Conservation (phyloP, 2,888 invertebrate genomes). For the Galerucella nymphaeae region DNA sequence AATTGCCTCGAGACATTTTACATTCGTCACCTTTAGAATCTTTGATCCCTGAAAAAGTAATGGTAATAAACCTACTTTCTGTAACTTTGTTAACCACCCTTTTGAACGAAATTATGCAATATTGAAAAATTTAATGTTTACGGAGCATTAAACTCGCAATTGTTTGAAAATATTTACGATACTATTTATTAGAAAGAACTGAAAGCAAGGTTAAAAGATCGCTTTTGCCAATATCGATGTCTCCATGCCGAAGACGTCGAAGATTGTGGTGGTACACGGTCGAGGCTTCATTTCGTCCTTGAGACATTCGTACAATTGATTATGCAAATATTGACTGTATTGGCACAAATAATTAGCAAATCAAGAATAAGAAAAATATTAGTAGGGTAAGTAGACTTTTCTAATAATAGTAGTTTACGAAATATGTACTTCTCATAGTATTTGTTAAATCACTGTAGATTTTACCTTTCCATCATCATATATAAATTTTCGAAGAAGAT, state of each 20-base stretch:
- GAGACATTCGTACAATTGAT: conserved; percentile 40
- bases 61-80: too few species aligned
- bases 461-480: not conserved
- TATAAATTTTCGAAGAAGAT: not conserved
- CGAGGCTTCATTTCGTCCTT: conserved; percentile 33
- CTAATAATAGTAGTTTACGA: not conserved
- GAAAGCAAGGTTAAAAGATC: conserved; percentile 13
- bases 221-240: not conserved
- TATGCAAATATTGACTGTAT: conserved; percentile 38
- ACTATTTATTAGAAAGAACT: not conserved
- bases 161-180: not conserved
- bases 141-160: not conserved
- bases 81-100: not conserved
- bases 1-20: too few species aligned
- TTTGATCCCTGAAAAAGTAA: too few species aligned
- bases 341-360: conserved; percentile 29
- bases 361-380: conserved; percentile 23
- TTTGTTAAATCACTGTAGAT: not conserved
- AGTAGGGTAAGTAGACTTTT: not conserved
- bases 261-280: conserved; percentile 14
- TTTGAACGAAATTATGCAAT: not conserved
- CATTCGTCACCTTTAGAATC: too few species aligned
- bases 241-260: conserved; percentile 26
- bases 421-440: too few species aligned
- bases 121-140: not conserved